Evolutionary conservation across 1,140 invertebrate genomes (phyloP), one percentile per base, ranked within the genome.

Genomic region (Battus philenor): DNA sequence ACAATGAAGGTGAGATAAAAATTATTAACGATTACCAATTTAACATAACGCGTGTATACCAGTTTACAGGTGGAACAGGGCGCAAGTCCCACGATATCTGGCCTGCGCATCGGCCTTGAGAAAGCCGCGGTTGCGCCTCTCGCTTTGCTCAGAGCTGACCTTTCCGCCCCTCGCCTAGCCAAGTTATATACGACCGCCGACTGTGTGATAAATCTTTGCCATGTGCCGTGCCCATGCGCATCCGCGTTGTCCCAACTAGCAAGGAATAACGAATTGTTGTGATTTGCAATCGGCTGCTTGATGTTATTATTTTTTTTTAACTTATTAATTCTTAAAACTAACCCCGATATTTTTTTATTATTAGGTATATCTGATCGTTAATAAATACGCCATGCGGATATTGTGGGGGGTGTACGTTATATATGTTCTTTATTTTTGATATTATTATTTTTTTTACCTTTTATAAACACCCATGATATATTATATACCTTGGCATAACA

Each of bases 41-140:
- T 20, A 18, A 9, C 33, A 36, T 17, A 36, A 36, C 20, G 33
- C 33, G 16, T 29, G 7, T 36, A 18, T 20, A 36, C 33, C 33
- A 36, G 52, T 44, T 34, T 47, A 54, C 64, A 61, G 64, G 64
- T 64, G 64, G 54, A 59, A 32, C 54, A 26, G 29, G 41, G 48
- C 47, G 58, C 56, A 53, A 66, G 30, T 58, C 43, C 41, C 24
- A 24, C 29, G 56, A 41, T 65, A 68, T 68, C 65, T 60, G 58
- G 60, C 51, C 59, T 62, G 59, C 51, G 58, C 55, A 67, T 67
- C 63, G 71, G 63, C 68, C 71, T 75, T 75, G 71, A 64, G 55
- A 59, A 57, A 63, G 59, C 54, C 53, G 56, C 39, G 44, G 52
- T 20, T 20, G 18, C 18, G 18, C 54, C 53, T 48, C 52, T 56